Conservation (phyloP, 1,140 invertebrate species). For the Euwallacea similis region DNA sequence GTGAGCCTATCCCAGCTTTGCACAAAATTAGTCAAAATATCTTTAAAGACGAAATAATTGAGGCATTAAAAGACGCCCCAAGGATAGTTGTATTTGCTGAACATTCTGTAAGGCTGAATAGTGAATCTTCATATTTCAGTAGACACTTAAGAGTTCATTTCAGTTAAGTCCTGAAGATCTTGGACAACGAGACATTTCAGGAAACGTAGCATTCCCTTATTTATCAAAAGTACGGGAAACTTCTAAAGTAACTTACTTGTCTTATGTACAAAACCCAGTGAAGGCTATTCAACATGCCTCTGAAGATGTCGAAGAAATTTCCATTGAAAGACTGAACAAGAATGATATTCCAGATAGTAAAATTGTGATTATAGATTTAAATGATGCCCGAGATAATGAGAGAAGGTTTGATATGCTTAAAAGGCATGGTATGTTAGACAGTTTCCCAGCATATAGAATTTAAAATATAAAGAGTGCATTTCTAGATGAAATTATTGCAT, state of each 20-base stretch:
- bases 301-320: conserved; percentile 40
- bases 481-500: conserved; percentile 47
- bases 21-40: conserved; percentile 47
- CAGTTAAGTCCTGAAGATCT: conserved; percentile 54
- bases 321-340: conserved; percentile 40
- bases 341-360: conserved; percentile 44
- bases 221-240: conserved; percentile 41
- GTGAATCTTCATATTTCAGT: conserved; percentile 2
- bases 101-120: conserved; percentile 46
- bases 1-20: conserved; percentile 46
- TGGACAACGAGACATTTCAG: conserved; percentile 43
- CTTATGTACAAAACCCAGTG: conserved; percentile 49
- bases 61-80: conserved; percentile 44
- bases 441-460: not conserved
- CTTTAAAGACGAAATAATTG: conserved; percentile 48
- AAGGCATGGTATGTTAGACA: conserved; percentile 53
- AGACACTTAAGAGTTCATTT: conserved; percentile 24
- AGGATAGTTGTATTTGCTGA: conserved; percentile 50
- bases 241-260: conserved; percentile 47
- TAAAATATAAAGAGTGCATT: not conserved
- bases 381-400: conserved; percentile 53
- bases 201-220: conserved; percentile 41
- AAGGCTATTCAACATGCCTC: conserved; percentile 44
- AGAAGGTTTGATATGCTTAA: conserved; percentile 51
- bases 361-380: conserved; percentile 53